These are phyloP conservation scores for Micromesistius poutassou DNA, from an alignment of 2,797 vertebrate genomes.

Conservation along the genomic window DNA sequence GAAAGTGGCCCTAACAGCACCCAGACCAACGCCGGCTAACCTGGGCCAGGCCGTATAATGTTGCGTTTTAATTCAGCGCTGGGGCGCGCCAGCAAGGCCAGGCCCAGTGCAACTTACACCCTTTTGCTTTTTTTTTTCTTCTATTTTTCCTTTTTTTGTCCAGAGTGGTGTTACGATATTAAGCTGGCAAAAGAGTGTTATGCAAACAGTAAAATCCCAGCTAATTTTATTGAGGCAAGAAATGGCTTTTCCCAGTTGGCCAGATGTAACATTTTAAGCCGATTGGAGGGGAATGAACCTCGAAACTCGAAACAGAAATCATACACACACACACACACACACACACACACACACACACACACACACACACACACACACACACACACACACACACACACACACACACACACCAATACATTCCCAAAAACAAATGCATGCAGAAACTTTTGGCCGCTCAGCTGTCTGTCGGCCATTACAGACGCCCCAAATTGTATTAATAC, in stretches of 20 bases:
- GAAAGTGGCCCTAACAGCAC: constrained; percentile 75
- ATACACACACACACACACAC: constrained; percentile 20
- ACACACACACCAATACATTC: background rate
- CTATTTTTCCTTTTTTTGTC: constrained; percentile 21
- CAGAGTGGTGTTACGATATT: constrained; percentile 55
- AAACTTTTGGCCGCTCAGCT: background rate
- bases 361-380: constrained; percentile 15
- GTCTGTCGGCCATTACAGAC: background rate
- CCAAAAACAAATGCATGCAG: background rate
- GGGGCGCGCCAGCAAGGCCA: constrained; percentile 59
- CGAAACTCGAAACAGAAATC: constrained; percentile 45
- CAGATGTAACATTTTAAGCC: constrained; percentile 59
- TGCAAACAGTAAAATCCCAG: constrained; percentile 72
- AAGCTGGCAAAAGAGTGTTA: constrained; percentile 64
- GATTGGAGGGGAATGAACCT: constrained; percentile 44
- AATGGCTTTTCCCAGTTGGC: constrained; percentile 58
- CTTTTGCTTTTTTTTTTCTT: constrained; percentile 30
- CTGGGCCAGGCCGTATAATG: constrained; percentile 69
- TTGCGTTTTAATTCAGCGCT: constrained; percentile 75
- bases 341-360: constrained; percentile 18
- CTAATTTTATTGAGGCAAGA: constrained; percentile 70
- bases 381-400: background rate
- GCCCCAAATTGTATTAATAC: background rate
- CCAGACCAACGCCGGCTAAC: constrained; percentile 63
- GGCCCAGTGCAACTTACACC: constrained; percentile 66